Base-by-base conservation (phyloP, 2,888 invertebrate species). In the Orthosia gothica region DNA sequence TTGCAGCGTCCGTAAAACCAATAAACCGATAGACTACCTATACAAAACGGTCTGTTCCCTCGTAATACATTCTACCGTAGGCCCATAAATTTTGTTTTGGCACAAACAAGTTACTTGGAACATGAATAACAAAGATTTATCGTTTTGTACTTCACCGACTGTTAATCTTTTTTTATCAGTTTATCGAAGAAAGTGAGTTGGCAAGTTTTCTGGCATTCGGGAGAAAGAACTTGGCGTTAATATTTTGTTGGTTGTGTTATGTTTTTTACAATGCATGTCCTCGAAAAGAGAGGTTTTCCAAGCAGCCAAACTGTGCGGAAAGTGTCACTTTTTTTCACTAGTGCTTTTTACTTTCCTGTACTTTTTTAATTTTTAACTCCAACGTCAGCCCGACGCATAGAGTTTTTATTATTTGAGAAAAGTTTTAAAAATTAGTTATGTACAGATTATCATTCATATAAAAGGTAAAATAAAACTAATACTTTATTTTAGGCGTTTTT, bases 81-180 rank as follows among this genome's bases (percentile, higher is more conserved):
- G 23, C 81, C 49, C 74, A 81, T 83, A 80, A 80, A 83, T 83
- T 73, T 61, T 70, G 13, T 75, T 83, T 77, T 55, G 66, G 55
- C 68, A 70, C 52, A 83, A 81, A 80, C 55, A 83, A 82, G 62
- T 79, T 73, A 73, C 71, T 78, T 64, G 32, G 32, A 57, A 71
- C 77, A 66, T 69, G 77, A 75, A 80, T 83, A 81, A 83, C 62
- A 74, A 83, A 77, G 83, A 83, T 83, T 83, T 83, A 83, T 83
- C 23, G 75, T 40, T 75, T 57, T 66, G 50, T 72, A 80, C 62
- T 68, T 18, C 45, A 74, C 54, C 20, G 26, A 16, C 64, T 77
- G 72, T 70, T 83, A 66, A 76, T 72, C 57, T 82, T 73, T 73
- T 32, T 71, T 79, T 79, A 69, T 58, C 66, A 74, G 65, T 73